These are phyloP conservation scores for Brachionus manjavacas DNA, from an alignment of 1,140 invertebrate genomes.

Conservation along the genomic window DNA sequence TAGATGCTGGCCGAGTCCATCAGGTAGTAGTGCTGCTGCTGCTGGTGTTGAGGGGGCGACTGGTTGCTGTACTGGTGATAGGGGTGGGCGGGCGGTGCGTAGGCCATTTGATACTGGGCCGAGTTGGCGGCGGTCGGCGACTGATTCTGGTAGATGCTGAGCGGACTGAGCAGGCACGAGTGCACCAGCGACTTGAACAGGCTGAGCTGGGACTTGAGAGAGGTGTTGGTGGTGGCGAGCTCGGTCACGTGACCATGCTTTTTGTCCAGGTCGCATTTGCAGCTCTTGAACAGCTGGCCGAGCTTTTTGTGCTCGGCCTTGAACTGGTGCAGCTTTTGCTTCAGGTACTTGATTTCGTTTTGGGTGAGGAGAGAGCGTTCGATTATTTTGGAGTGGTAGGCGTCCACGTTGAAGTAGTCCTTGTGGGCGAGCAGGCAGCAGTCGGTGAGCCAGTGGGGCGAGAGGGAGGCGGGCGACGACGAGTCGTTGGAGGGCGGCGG, in stretches of 20 bases:
- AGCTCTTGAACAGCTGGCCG: not conserved
- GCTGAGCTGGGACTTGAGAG: not conserved
- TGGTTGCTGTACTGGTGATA: not conserved
- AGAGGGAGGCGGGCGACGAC: not conserved
- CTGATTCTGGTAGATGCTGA: not conserved
- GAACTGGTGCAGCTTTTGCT: slow-evolving; percentile 18
- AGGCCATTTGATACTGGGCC: not conserved
- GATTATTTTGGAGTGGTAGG: slow-evolving; percentile 19
- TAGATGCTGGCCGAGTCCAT: slow-evolving; percentile 27
- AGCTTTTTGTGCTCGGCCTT: slow-evolving; percentile 28
- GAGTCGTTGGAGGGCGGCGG: slow-evolving; percentile 2
- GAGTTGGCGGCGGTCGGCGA: not conserved
- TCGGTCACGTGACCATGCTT: not conserved
- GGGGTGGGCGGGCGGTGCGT: not conserved
- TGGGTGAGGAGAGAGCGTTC: slow-evolving; percentile 21
- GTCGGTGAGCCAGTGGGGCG: not conserved
- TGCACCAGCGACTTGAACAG: slow-evolving; percentile 31
- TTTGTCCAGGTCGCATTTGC: slow-evolving; percentile 25
- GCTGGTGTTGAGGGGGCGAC: not conserved
- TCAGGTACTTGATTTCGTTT: slow-evolving; percentile 6
- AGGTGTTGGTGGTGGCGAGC: not conserved
- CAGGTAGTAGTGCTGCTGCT: not conserved
- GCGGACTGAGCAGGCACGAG: not conserved
- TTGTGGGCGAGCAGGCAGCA: not conserved
- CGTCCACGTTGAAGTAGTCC: slow-evolving; percentile 16